A percentile compares a stretch with the other conserved stretches of the same genome.
Conservation (phyloP, 2,888 invertebrate genomes). For the Drosophila vallismaia region DNA sequence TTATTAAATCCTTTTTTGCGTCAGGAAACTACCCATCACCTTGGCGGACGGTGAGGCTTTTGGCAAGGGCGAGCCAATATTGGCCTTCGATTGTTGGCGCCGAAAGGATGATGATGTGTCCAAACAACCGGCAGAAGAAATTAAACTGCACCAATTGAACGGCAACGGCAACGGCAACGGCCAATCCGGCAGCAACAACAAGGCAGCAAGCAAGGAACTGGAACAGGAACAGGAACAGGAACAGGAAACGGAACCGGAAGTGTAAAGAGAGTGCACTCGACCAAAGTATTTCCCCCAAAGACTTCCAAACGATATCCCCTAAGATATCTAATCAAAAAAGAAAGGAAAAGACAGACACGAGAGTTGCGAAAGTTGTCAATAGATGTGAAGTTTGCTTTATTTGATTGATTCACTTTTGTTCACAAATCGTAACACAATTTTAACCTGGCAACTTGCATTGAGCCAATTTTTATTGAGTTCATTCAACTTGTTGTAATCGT, state of each 20-base stretch:
- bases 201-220: not conserved
- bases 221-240: conserved; percentile 11
- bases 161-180: conserved; percentile 59
- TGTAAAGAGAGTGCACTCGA: conserved; percentile 11
- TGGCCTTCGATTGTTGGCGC: conserved; percentile 83
- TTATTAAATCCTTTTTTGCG: not conserved
- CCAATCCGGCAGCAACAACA: conserved; percentile 1
- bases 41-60: conserved; percentile 86
- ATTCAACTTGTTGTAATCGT: conserved; percentile 13
- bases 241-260: conserved; percentile 36
- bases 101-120: conserved; percentile 47
- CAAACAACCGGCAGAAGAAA: conserved; percentile 54
- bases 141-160: conserved; percentile 49
- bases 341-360: conserved; percentile 19
- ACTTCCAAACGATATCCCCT: conserved; percentile 9
- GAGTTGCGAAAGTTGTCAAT: conserved; percentile 72
- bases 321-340: not conserved
- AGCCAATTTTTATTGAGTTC: conserved; percentile 30
- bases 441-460: conserved; percentile 45
- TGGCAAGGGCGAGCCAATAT: conserved; percentile 85
- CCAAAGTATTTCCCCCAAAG: conserved; percentile 21
- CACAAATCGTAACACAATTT: conserved; percentile 69
- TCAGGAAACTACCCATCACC: conserved; percentile 85
- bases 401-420: conserved; percentile 64
- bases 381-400: conserved; percentile 68